These are phyloP conservation scores for Lateolabrax maculatus DNA, from an alignment of 2,797 vertebrate genomes.

Conservation along the genomic window DNA sequence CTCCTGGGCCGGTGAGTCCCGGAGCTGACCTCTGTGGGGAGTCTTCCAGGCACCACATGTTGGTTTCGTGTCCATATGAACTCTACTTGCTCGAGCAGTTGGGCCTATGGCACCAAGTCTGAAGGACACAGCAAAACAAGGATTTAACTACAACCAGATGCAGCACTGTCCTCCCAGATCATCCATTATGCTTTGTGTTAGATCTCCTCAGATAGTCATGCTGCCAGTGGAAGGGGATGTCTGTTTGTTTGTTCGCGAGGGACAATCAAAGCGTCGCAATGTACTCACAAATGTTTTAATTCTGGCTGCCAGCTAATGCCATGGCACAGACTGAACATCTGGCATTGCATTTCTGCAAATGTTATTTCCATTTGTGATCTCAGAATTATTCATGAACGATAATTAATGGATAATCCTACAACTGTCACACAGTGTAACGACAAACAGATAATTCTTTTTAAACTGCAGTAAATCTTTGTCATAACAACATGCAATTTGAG, in stretches of 20 bases:
- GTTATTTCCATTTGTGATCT: conserved; percentile 39
- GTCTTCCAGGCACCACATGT: conserved; percentile 81
- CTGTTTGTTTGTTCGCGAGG: conserved; percentile 61
- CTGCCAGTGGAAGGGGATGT: conserved; percentile 52
- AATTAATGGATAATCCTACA: conserved; percentile 56
- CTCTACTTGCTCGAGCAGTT: conserved; percentile 68
- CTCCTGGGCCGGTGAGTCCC: conserved; percentile 75
- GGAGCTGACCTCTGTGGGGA: conserved; percentile 77
- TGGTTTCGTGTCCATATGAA: conserved; percentile 77
- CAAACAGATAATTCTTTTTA: conserved; percentile 65
- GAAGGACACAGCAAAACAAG: conserved; percentile 82
- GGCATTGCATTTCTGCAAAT: conserved; percentile 18
- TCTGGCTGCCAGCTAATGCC: conserved; percentile 52
- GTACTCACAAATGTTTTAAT: conserved; percentile 53
- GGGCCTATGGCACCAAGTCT: conserved; percentile 76
- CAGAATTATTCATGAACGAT: conserved; percentile 54
- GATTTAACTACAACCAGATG: conserved; percentile 80
- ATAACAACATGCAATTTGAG: conserved; percentile 64
- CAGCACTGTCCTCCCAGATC: conserved; percentile 76
- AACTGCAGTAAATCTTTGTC: conserved; percentile 65
- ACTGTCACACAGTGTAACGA: conserved; percentile 24
- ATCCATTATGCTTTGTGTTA: conserved; percentile 73
- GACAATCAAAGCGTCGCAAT: conserved; percentile 54
- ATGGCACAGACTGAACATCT: conserved; percentile 57
- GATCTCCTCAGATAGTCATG: conserved; percentile 71